Conservation (phyloP, 2,797 vertebrate species). For the Sebastes nivosus region DNA sequence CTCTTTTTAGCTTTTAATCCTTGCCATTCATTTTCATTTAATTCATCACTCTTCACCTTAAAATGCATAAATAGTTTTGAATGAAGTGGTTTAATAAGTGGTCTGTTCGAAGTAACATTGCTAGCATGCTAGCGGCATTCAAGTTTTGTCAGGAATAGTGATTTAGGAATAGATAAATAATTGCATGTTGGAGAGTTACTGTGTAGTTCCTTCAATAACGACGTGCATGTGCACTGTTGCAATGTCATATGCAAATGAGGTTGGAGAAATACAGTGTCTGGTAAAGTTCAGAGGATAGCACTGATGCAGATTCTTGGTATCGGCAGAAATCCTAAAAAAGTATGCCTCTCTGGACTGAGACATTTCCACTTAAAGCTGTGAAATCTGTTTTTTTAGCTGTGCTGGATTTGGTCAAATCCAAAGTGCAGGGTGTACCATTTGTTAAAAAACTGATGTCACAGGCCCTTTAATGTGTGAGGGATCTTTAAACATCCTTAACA, state of each 20-base stretch:
- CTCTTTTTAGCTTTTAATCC: background rate
- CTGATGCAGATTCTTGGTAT: background rate
- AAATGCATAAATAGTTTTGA: conserved; percentile 6
- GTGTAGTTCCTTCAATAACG: background rate
- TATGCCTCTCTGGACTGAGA: background rate
- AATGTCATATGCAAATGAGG: conserved; percentile 3
- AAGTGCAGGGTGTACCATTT: background rate
- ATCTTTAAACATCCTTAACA: background rate
- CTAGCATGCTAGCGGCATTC: conserved; percentile 23
- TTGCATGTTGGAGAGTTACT: conserved; percentile 30
- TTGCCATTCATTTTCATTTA: background rate
- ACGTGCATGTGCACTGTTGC: conserved; percentile 28
- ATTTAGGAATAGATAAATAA: background rate
- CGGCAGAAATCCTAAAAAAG: background rate
- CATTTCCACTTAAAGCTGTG: background rate
- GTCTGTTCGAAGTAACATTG: conserved; percentile 35
- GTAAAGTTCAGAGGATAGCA: background rate
- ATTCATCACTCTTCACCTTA: background rate
- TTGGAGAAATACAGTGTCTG: background rate
- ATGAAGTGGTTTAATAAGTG: conserved; percentile 15
- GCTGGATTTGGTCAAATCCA: background rate
- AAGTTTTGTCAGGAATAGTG: background rate
- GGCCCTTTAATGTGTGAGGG: background rate
- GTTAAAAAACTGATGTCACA: background rate
- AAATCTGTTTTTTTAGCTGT: background rate